A percentile compares a stretch with the other conserved stretches of the same genome.
Evolutionary conservation across 2,113 vertebrate genomes (phyloP).

Genomic region (Conger conger): DNA sequence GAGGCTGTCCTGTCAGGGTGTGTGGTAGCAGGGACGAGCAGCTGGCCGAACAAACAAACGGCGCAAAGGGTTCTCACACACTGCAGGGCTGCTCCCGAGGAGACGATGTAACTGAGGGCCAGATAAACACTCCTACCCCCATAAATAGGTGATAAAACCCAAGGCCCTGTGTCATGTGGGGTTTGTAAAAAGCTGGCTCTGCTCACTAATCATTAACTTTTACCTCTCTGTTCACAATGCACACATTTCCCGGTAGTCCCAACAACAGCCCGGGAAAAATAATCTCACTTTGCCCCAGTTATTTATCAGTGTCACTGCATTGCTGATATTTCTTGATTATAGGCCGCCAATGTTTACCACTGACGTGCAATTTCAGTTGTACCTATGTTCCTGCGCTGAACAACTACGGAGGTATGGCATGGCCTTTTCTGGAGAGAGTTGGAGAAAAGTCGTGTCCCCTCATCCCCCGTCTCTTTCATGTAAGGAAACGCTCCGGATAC

Average conservation of each 20-base stretch:
- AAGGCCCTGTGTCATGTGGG: conserved; percentile 28
- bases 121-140: conserved; percentile 24
- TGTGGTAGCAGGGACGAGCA: not conserved
- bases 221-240: conserved; percentile 26
- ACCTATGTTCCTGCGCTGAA: not conserved
- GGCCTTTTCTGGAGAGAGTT: conserved; percentile 47
- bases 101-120: conserved; percentile 25
- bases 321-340: not conserved
- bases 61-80: not conserved
- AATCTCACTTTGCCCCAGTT: not conserved
- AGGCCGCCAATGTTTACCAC: not conserved
- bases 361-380: not conserved
- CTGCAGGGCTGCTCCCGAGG: not conserved
- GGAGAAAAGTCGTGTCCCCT: conserved; percentile 41
- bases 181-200: conserved; percentile 32
- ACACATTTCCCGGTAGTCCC: conserved; percentile 47
- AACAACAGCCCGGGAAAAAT: conserved; percentile 36
- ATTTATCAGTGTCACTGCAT: not conserved
- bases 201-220: conserved; percentile 53
- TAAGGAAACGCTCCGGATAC: conserved; percentile 67
- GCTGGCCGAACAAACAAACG: conserved; percentile 4
- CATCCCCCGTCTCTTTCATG: conserved; percentile 57
- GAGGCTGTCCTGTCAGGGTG: conserved; percentile 4
- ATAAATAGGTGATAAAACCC: conserved; percentile 33
- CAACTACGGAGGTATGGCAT: not conserved